A percentile compares a stretch with the other conserved stretches of the same genome.
These are phyloP conservation scores for Manis javanica DNA, from an alignment of 2,797 vertebrate species.

Conservation along the genomic window DNA sequence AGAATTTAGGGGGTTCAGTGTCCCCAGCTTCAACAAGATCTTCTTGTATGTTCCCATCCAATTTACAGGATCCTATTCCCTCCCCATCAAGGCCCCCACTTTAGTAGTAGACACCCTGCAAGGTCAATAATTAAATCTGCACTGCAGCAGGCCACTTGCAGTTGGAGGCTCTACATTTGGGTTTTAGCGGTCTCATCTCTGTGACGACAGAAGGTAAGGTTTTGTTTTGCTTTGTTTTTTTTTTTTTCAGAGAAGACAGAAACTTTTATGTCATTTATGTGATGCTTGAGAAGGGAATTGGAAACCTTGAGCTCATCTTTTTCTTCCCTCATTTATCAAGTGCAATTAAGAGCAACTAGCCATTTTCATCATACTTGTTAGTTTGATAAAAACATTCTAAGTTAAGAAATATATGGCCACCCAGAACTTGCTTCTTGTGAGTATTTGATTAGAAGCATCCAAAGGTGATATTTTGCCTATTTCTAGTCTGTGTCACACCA, in stretches of 20 bases:
- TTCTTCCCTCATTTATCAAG: background rate
- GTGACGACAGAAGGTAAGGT: background rate
- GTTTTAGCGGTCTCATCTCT: background rate
- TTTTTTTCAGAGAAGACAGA: background rate
- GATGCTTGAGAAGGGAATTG: background rate
- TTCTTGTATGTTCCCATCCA: background rate
- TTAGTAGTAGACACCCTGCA: background rate
- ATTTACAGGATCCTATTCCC: background rate
- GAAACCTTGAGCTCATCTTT: background rate
- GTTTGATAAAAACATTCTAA: constrained; percentile 3
- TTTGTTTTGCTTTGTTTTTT: background rate
- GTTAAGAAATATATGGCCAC: background rate
- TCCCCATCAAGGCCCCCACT: background rate
- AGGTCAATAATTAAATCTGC: background rate
- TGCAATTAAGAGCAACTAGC: background rate
- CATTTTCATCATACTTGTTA: background rate
- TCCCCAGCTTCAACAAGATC: background rate
- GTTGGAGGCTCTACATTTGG: background rate
- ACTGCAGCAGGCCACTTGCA: background rate
- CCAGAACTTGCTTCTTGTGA: background rate
- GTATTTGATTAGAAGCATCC: background rate
- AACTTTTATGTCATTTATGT: background rate
- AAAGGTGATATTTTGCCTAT: background rate
- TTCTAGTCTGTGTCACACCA: background rate
- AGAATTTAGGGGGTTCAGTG: background rate